Percentiles rank a stretch among this genome's conserved stretches.
These are phyloP conservation scores for Desoria tigrina DNA, from an alignment of 2,888 invertebrate genomes.

Conservation along the genomic window DNA sequence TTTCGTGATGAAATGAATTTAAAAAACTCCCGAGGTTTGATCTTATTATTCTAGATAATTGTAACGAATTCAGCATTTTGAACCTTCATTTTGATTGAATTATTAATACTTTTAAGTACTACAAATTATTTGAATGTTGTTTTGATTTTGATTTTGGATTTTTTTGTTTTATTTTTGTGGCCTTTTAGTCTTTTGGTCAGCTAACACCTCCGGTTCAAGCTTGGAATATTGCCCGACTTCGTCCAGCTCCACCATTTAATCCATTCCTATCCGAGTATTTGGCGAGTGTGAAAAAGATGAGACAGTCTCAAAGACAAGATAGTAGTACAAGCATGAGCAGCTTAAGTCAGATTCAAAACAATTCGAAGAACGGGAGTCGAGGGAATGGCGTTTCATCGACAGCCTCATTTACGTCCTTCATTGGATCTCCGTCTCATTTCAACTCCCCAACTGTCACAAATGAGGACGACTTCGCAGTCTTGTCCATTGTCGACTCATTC, in stretches of 20 bases:
- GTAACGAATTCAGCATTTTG: too few species aligned
- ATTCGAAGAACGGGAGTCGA: neutral
- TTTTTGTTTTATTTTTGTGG: slow-evolving; percentile 17
- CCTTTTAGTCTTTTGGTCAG: slow-evolving; percentile 45
- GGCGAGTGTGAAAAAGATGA: slow-evolving; percentile 5
- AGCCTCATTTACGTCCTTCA: slow-evolving; percentile 5
- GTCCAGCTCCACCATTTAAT: slow-evolving; percentile 59
- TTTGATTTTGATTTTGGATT: neutral
- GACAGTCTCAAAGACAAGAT: neutral
- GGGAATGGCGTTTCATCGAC: neutral
- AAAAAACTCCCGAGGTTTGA: too few species aligned
- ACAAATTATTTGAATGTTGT: neutral
- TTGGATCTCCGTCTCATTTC: neutral
- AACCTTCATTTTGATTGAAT: too few species aligned
- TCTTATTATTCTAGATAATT: too few species aligned
- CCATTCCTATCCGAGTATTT: slow-evolving; percentile 55
- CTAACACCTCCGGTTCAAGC: slow-evolving; percentile 53
- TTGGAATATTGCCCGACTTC: slow-evolving; percentile 59
- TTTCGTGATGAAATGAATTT: too few species aligned
- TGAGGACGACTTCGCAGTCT: slow-evolving; percentile 48
- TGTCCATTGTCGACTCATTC: slow-evolving; percentile 50
- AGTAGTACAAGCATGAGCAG: neutral
- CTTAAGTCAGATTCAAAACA: neutral
- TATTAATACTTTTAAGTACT: neutral
- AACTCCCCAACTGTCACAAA: slow-evolving; percentile 32